Evolutionary conservation across 2,797 vertebrate genomes (phyloP).

Genomic region (Petrocephalus schoutedeni): DNA sequence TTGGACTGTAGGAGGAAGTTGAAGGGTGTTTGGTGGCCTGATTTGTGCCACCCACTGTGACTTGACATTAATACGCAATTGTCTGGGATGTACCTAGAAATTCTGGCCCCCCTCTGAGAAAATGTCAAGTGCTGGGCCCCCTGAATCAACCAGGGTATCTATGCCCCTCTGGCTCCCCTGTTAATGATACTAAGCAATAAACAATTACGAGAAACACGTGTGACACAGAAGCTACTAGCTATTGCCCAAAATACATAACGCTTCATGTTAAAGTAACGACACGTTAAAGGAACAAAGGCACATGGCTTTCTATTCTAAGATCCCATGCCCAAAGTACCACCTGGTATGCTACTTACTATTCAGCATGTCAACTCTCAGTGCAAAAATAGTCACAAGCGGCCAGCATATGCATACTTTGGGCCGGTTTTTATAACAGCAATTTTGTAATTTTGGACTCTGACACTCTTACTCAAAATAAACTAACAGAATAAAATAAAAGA

Average conservation of each 20-base stretch:
- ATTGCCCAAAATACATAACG: neutral
- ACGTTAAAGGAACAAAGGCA: neutral
- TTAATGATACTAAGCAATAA: neutral
- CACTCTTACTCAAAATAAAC: neutral
- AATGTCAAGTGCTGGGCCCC: neutral
- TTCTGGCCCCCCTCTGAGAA: neutral
- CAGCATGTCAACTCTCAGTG: neutral
- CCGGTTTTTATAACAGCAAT: neutral
- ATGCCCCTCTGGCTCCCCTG: neutral
- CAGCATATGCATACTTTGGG: neutral
- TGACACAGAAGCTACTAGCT: neutral
- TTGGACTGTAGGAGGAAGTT: neutral
- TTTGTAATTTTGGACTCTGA: neutral
- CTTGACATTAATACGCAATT: neutral
- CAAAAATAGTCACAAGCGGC: slow-evolving; percentile 10
- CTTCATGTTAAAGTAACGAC: neutral
- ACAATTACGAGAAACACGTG: neutral
- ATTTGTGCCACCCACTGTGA: neutral
- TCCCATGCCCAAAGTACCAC: neutral
- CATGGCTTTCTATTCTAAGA: neutral
- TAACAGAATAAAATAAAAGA: neutral
- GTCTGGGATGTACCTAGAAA: neutral
- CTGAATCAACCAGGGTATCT: neutral
- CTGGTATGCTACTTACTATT: neutral
- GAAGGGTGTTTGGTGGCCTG: neutral